Base-by-base conservation (phyloP, 2,888 invertebrate species). In the Andrena chrysosceles region DNA sequence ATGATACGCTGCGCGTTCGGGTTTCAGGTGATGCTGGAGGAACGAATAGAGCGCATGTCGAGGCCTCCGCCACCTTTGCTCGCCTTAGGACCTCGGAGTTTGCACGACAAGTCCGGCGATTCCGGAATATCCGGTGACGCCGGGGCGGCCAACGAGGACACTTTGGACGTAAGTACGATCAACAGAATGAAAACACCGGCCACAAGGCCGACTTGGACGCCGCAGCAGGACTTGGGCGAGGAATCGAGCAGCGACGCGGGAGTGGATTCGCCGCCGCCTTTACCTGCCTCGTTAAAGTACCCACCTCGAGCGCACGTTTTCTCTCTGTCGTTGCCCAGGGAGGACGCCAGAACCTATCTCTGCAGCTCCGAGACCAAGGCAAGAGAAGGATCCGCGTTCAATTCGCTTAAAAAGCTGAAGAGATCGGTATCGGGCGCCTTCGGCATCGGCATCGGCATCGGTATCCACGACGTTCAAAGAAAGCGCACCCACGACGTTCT, bases 51-150 rank as follows among this genome's bases (percentile, higher is more conserved):
- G 86, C 94, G 95, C 69, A 91, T 94, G 92, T 95, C 92, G 92
- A 95, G 95, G 93, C 95, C 94, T 87, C 95, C 88, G 90, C 95
- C 89, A 90, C 95, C 88, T 90, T 80, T 74, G 35, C 75, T 94
- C 94, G 91, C 93, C 94, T 62, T 94, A 84, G 96, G 91, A 92
- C 96, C 89, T 8, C 93, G 95, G 49, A 94, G 94, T 26, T 94
- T 94, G 69, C 95, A 96, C 82, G 97, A 97, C 90, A 97, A 97
- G 92, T 97, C 97, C 1, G 97, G 97, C 0, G 97, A 98, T 93
- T 97, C 97, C 0, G 97, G 97, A 0, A 97, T 97, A 87, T 97
- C 97, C 0, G 97, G 97, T 0, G 97, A 97, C 91, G 96, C 95
- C n/a, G 96, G 95, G 76, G 95, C 95, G 6, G 94, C 94, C 8